Evolutionary conservation across 1,140 invertebrate species (phyloP).

Genomic region (Pseudoatta argentina): DNA sequence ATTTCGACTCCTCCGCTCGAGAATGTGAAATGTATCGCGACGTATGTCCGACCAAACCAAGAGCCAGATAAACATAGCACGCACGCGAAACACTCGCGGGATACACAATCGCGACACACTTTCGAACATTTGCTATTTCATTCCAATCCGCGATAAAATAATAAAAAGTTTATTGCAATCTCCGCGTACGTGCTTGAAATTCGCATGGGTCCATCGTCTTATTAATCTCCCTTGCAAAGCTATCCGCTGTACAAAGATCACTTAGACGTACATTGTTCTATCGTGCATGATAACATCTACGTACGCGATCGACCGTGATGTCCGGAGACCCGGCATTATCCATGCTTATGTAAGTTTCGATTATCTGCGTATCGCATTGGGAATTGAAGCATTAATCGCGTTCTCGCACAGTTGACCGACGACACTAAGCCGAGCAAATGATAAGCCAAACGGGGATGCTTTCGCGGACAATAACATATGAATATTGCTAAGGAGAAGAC

Average conservation of each 20-base stretch:
- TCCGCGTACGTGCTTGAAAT: background rate
- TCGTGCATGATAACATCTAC: slow-evolving; percentile 16
- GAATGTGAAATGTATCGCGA: slow-evolving; percentile 73
- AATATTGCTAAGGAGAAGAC: background rate
- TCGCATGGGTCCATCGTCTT: background rate
- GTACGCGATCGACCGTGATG: slow-evolving; percentile 28
- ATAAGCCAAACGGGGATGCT: slow-evolving; percentile 55
- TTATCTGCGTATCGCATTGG: slow-evolving; percentile 42
- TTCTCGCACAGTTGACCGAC: slow-evolving; percentile 21
- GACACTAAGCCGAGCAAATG: slow-evolving; percentile 35
- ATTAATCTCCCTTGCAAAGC: background rate
- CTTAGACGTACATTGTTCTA: background rate
- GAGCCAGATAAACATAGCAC: slow-evolving; percentile 19
- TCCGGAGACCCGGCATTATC: slow-evolving; percentile 9
- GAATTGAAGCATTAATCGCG: slow-evolving; percentile 56
- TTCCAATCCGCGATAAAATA: slow-evolving; percentile 24
- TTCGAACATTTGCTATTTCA: slow-evolving; percentile 19
- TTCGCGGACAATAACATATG: background rate
- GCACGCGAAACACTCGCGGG: slow-evolving; percentile 10
- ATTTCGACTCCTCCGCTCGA: slow-evolving; percentile 71
- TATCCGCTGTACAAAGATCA: background rate
- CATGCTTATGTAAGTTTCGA: slow-evolving; percentile 50
- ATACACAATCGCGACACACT: slow-evolving; percentile 21
- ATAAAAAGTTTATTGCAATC: background rate
- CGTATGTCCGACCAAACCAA: slow-evolving; percentile 47